Percentiles rank a stretch among this genome's conserved stretches.
Conservation (phyloP, 2,797 vertebrate genomes). For the Carduelis carduelis region DNA sequence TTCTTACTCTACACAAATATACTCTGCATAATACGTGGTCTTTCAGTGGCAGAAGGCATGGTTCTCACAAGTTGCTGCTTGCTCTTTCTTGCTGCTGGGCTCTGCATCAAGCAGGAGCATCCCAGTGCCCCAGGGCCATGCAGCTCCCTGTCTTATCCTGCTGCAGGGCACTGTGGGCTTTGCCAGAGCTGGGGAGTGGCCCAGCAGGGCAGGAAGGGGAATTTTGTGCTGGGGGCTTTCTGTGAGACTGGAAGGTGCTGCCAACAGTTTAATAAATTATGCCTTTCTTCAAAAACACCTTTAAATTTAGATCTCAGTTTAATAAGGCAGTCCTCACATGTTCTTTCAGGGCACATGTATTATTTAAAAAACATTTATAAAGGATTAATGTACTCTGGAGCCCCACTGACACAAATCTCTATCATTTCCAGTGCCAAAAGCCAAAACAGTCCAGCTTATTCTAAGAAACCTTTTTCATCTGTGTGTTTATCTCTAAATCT, state of each 20-base stretch:
- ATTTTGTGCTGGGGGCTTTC: not conserved
- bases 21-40: fast-evolving
- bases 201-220: not conserved
- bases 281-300: not conserved
- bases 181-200: not conserved
- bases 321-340: conserved; percentile 7
- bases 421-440: conserved; percentile 31
- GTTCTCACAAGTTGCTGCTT: not conserved
- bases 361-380: conserved; percentile 62
- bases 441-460: not conserved
- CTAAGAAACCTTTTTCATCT: conserved; percentile 3
- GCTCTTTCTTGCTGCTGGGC: not conserved
- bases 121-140: not conserved
- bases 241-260: not conserved
- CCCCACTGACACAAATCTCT: conserved; percentile 41
- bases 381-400: conserved; percentile 52
- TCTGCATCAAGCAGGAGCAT: not conserved
- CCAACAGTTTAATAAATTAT: not conserved
- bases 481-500: not conserved
- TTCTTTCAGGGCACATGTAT: conserved; percentile 50
- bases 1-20: not conserved
- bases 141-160: not conserved
- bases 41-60: not conserved
- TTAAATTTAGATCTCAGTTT: conserved; percentile 43
- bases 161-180: not conserved